phyloP scores from a whole-genome alignment of 2,797 vertebrate genomes.

The Macropus fuliginosus region DNA sequence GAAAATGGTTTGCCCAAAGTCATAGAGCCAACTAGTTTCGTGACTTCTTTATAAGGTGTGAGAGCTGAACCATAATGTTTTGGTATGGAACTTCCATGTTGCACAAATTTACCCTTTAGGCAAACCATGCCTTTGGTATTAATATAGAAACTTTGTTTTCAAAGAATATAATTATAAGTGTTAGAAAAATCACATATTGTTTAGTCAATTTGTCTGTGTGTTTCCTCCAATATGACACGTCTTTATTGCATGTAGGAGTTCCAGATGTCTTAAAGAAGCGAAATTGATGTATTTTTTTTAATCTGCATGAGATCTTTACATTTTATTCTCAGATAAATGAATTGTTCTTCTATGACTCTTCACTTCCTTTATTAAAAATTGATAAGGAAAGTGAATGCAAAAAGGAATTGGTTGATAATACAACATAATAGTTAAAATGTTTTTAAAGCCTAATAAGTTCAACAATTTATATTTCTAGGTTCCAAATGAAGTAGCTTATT shows the following conservation, averaged over 20 bases:
- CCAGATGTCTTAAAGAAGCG: conserved; percentile 52
- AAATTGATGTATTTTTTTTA: conserved; percentile 38
- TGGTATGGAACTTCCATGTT: conserved; percentile 17
- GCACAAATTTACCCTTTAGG: conserved; percentile 4
- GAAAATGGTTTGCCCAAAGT: neutral
- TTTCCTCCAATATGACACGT: conserved; percentile 41
- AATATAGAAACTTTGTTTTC: conserved; percentile 64
- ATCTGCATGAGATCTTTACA: conserved; percentile 28
- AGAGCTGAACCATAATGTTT: neutral
- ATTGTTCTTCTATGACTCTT: conserved; percentile 25
- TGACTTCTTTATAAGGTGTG: neutral
- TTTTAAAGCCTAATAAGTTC: conserved; percentile 35
- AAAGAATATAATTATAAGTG: conserved; percentile 59
- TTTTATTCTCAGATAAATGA: conserved; percentile 48
- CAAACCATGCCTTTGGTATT: neutral
- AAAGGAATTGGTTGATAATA: neutral
- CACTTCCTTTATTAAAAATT: neutral
- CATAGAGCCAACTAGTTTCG: neutral
- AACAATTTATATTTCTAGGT: neutral
- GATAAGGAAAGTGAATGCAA: neutral
- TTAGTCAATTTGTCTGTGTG: conserved; percentile 47
- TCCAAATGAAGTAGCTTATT: conserved; percentile 2
- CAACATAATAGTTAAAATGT: neutral
- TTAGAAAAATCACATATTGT: conserved; percentile 55
- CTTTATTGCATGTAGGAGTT: conserved; percentile 45